Percentiles rank a stretch among this genome's conserved stretches.
These are phyloP conservation scores for Valencia hispanica DNA, from an alignment of 2,797 vertebrate genomes.

Conservation along the genomic window DNA sequence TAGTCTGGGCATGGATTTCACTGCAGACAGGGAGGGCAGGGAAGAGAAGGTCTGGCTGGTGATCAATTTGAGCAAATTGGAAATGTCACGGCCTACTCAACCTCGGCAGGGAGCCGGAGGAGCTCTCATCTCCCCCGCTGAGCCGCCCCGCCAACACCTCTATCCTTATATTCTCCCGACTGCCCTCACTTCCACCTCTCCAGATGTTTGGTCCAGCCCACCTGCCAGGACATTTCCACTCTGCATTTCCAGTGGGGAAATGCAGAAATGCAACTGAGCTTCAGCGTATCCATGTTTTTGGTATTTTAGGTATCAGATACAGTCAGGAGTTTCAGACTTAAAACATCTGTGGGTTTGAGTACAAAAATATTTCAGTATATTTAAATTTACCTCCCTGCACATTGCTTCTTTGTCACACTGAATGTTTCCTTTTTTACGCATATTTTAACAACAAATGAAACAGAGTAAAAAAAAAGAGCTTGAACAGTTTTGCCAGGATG, in stretches of 20 bases:
- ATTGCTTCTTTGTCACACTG: background rate
- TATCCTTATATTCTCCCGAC: slow-evolving; percentile 54
- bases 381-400: background rate
- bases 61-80: slow-evolving; percentile 84
- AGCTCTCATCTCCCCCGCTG: slow-evolving; percentile 72
- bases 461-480: background rate
- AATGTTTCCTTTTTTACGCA: too few species aligned
- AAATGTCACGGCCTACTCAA: slow-evolving; percentile 83
- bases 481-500: too few species aligned
- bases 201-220: slow-evolving; percentile 69
- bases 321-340: background rate
- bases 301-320: background rate
- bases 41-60: slow-evolving; percentile 69
- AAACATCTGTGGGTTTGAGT: too few species aligned
- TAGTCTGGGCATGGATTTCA: slow-evolving; percentile 67
- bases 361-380: background rate
- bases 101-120: slow-evolving; percentile 76
- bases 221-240: slow-evolving; percentile 42
- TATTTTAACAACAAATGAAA: background rate
- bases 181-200: slow-evolving; percentile 51
- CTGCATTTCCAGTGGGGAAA: slow-evolving; percentile 25
- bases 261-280: background rate
- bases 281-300: background rate
- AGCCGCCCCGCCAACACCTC: slow-evolving; percentile 62
- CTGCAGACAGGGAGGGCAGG: slow-evolving; percentile 65